A percentile compares a stretch with the other conserved stretches of the same genome.
These are phyloP conservation scores for Diceros bicornis DNA, from an alignment of 2,797 vertebrate species.

Conservation along the genomic window DNA sequence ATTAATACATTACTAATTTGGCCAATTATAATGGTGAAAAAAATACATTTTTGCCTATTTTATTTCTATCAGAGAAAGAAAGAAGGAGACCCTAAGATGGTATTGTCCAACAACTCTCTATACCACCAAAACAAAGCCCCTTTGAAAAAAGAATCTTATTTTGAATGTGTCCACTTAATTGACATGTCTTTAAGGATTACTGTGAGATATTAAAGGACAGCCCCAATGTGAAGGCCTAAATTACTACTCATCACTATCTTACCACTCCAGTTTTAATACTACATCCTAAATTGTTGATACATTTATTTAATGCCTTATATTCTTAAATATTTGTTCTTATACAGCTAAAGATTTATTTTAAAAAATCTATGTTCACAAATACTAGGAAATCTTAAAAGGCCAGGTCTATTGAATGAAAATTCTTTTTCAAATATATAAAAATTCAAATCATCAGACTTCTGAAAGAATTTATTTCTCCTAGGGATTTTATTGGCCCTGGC, in stretches of 20 bases:
- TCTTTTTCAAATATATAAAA: conserved; percentile 28
- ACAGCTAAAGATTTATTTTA: background rate
- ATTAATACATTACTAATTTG: background rate
- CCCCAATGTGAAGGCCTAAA: background rate
- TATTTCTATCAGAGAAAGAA: background rate
- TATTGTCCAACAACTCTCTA: background rate
- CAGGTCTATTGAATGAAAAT: background rate
- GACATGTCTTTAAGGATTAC: background rate
- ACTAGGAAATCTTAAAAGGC: conserved; percentile 18
- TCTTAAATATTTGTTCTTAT: background rate
- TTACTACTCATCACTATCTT: background rate
- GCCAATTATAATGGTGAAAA: background rate
- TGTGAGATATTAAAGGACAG: background rate
- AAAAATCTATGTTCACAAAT: background rate
- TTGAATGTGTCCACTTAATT: background rate
- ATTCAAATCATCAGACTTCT: conserved; percentile 33
- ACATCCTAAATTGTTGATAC: background rate
- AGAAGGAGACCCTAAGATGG: background rate
- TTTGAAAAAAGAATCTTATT: background rate
- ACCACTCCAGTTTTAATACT: background rate
- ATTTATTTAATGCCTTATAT: background rate
- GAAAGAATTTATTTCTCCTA: background rate
- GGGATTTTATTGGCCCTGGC: conserved; percentile 1
- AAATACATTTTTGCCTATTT: background rate
- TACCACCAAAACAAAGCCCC: background rate